These are phyloP conservation scores for Sapayoa aenigma DNA, from an alignment of 2,113 vertebrate genomes.

Conservation along the genomic window DNA sequence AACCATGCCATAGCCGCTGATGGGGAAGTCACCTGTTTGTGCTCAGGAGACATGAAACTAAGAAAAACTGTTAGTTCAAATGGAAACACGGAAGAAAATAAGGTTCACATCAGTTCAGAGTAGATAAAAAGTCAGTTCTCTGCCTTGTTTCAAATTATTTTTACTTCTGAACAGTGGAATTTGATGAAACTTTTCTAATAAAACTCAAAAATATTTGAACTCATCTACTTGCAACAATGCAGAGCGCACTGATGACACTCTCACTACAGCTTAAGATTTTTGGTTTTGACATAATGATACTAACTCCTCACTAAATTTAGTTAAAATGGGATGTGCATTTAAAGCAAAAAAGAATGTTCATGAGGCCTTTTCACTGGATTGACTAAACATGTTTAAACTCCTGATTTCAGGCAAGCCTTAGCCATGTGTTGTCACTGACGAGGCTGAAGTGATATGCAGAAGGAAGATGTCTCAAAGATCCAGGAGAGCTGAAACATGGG, in stretches of 20 bases:
- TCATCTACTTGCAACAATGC: not conserved
- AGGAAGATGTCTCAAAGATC: not conserved
- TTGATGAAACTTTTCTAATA: not conserved
- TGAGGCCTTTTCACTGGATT: not conserved
- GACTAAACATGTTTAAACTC: not conserved
- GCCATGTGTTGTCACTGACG: not conserved
- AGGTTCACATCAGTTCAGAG: not conserved
- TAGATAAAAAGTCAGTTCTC: not conserved
- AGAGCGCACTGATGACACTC: accelerated
- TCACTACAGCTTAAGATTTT: not conserved
- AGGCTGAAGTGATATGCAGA: not conserved
- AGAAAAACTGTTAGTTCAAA: not conserved
- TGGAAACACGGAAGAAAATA: not conserved
- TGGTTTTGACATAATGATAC: accelerated
- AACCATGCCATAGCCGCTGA: not conserved
- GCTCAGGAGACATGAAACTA: not conserved
- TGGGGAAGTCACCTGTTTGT: not conserved
- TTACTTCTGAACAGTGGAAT: not conserved
- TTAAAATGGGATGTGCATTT: not conserved
- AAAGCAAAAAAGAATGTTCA: not conserved
- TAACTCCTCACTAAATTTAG: not conserved
- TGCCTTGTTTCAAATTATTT: not conserved
- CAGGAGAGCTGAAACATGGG: not conserved
- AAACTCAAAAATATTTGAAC: not conserved
- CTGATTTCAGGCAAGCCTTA: not conserved